Evolutionary conservation across 2,797 vertebrate genomes (phyloP), one percentile per base, ranked within the genome.

Genomic region (Cheirogaleus major): DNA sequence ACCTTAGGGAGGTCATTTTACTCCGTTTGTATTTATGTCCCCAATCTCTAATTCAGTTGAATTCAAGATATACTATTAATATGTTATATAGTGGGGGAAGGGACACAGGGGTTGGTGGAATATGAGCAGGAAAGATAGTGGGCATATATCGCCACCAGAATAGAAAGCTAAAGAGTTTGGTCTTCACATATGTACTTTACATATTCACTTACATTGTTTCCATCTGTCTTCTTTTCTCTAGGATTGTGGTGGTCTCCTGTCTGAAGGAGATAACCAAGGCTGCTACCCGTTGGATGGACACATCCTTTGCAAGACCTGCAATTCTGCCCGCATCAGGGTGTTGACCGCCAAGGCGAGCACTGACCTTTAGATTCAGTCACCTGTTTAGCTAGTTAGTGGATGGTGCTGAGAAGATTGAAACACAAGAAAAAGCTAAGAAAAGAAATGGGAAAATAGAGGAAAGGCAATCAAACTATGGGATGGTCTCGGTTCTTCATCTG

Each of bases 271-370:
- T 95, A 99, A 99, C 98, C 99, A 99, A 98, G 99, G 99, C 98
- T 99, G 99, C 98, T 99, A 99, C 98, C 99, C 99, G 61, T 98
- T 99, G 99, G 99, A 99, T 0, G 99, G 99, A 93, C 99, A 99
- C 94, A 99, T 99, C 98, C 99, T 99, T 96, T 99, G 99, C 99
- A 99, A 99, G 99, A 99, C 99, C 98, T 99, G 99, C 99, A 99
- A 99, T 98, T 99, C 99, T 38, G 98, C 98, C 97, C 99, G 99
- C 97, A 99, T 99, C 99, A 99, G 99, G 98, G 99, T 99, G 96
- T 99, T 99, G 94, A 99, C 99, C 30, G 99, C 99, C 98, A 99
- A 99, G 99, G 99, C 99, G 96, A 99, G 99, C 99, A 99, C 99
- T 92, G 99, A 99, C 98, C 99, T 99, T 98, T 99, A 99, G 99